Conservation (phyloP, 2,113 vertebrate genomes). For the Anhinga rufa region DNA sequence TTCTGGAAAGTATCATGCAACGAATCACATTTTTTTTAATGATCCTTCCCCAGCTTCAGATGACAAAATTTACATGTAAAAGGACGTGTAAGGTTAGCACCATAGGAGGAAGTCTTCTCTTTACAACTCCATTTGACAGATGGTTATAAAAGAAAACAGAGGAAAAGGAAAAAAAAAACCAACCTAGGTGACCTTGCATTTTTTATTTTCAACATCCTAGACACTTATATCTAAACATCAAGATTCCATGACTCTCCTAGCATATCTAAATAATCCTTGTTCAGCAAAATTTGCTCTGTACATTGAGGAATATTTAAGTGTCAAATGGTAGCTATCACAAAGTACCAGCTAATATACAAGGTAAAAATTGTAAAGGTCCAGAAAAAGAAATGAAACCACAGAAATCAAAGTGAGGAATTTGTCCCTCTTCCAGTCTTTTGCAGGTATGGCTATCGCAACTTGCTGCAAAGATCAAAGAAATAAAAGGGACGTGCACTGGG, state of each 20-base stretch:
- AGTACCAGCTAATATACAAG: neutral
- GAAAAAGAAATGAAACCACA: neutral
- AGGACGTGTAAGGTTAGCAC: neutral
- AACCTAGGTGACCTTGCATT: neutral
- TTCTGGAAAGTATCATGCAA: constrained; percentile 10
- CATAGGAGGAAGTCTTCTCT: neutral
- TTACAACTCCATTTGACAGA: neutral
- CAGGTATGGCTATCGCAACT: neutral
- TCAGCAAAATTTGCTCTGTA: neutral
- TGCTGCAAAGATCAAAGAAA: neutral
- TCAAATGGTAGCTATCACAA: neutral
- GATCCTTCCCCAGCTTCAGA: neutral
- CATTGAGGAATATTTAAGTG: neutral
- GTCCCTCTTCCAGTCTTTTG: neutral
- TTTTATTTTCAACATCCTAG: neutral
- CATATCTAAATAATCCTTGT: neutral
- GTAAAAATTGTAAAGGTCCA: neutral
- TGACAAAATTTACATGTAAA: neutral
- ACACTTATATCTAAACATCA: neutral
- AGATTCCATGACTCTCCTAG: neutral
- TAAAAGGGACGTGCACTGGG: neutral
- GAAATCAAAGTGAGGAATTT: neutral
- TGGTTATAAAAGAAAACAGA: neutral
- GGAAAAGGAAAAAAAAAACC: neutral
- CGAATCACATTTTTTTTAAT: neutral